These are phyloP conservation scores for Dendrocincla fuliginosa DNA, from an alignment of 2,797 vertebrate genomes.

Conservation along the genomic window DNA sequence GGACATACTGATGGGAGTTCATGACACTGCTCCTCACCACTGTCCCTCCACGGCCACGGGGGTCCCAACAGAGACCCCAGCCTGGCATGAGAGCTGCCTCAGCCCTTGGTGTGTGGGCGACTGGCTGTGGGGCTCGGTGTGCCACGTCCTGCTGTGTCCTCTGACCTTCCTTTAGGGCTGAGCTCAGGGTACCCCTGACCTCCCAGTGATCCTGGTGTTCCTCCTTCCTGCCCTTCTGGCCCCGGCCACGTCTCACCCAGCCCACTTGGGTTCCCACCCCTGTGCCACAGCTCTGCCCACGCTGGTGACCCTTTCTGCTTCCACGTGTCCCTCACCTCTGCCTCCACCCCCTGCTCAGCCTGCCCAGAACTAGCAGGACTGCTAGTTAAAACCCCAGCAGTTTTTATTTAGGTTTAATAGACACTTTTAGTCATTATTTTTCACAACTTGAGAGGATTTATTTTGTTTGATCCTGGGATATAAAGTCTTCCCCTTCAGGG, in stretches of 20 bases:
- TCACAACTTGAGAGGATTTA: slow-evolving; percentile 4
- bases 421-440: slow-evolving; percentile 6
- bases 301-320: rapidly evolving
- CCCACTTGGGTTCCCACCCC: rapidly evolving
- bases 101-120: rapidly evolving
- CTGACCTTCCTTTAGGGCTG: rapidly evolving
- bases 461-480: slow-evolving; percentile 32
- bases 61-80: not conserved
- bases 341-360: not conserved
- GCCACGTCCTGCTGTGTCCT: rapidly evolving
- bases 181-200: rapidly evolving
- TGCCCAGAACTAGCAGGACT: not conserved
- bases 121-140: rapidly evolving
- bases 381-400: not conserved
- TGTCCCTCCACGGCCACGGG: rapidly evolving
- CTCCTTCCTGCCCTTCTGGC: not conserved
- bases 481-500: slow-evolving; percentile 27
- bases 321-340: rapidly evolving
- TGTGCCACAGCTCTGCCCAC: rapidly evolving
- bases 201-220: not conserved
- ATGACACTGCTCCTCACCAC: rapidly evolving
- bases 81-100: rapidly evolving
- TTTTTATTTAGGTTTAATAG: slow-evolving; percentile 1
- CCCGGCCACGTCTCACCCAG: not conserved
- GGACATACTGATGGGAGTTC: rapidly evolving